Evolutionary conservation across 2,113 vertebrate genomes (phyloP), one percentile per base, ranked within the genome.

Genomic region (Calyptommatus sinebrachiatus): DNA sequence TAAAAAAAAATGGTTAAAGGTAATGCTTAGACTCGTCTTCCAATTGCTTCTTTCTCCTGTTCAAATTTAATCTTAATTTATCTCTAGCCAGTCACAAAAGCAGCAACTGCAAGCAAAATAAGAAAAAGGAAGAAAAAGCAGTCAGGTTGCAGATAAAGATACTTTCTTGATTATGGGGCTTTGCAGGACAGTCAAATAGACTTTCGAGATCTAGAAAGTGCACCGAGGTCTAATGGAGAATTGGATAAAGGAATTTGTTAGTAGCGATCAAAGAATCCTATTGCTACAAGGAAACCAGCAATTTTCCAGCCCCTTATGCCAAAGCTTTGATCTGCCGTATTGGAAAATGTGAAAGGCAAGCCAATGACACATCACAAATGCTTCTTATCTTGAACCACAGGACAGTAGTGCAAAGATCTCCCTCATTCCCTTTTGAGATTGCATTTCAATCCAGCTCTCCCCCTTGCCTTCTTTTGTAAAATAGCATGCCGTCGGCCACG

Each of bases 291-390:
- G 83, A 73, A 82, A 70, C 83, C 76, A 83, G 84, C 68, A 82
- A 79, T 90, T 86, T 89, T 85, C 82, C 78, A 83, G 78, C 83
- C 83, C 79, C 67, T 46, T 1, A 29, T 80, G 86, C 87, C 85
- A 83, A 24, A 26, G 80, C 91, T 93, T 93, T 93, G 91, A 93
- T 93, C 88, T 86, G 66, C 77, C 80, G 80, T 82, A 86, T 69
- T 81, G 87, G 82, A 12, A 88, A 87, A 91, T 89, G 85, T 75
- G 86, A 84, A 88, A 84, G 77, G 77, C 80, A 85, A 73, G 61
- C 60, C 89, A 89, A 87, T 78, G 88, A 60, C 82, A 89, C 87
- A 93, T 90, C 87, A 90, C 31, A 88, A 89, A 85, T 88, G 74
- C 77, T 77, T 75, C 80, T 76, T 85, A 35, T 75, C 87, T 78